phyloP scores from a whole-genome alignment of 2,888 invertebrate species.

The Nephrotoma guestfalica region DNA sequence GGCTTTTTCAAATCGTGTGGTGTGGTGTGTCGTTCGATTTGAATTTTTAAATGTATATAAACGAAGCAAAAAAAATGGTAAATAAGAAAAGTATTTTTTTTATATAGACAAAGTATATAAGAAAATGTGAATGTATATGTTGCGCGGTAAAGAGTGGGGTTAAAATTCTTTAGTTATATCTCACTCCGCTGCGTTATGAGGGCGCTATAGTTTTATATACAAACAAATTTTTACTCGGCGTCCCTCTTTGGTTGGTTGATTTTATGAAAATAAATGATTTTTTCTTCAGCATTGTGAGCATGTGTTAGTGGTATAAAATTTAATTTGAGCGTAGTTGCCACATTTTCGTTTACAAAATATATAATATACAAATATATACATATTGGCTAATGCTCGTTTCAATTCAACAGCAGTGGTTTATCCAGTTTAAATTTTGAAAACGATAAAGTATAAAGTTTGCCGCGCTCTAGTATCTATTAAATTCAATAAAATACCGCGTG shows the following conservation, averaged over 20 bases:
- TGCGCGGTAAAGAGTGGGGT: conserved; percentile 4
- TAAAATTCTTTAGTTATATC: conserved; percentile 10
- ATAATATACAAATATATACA: not conserved
- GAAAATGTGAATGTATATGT: not conserved
- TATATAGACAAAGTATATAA: not conserved
- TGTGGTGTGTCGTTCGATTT: not conserved
- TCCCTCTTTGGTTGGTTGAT: conserved; percentile 34
- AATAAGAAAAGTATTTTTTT: not conserved
- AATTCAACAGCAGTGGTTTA: conserved; percentile 10
- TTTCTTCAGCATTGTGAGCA: not conserved
- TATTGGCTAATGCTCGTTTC: not conserved
- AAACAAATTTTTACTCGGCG: conserved; percentile 1
- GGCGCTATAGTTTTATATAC: conserved; percentile 31
- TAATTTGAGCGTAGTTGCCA: conserved; percentile 38
- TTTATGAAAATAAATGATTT: conserved; percentile 30
- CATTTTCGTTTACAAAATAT: conserved; percentile 7
- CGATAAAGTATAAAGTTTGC: conserved; percentile 14
- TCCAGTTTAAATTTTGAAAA: conserved; percentile 13
- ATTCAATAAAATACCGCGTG: conserved; percentile 15
- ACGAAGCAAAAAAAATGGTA: not conserved
- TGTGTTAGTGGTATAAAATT: not conserved
- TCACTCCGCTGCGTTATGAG: conserved; percentile 38
- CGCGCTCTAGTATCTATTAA: conserved; percentile 15
- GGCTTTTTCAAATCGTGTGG: not conserved
- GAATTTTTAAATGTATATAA: not conserved